Conservation (phyloP, 2,113 vertebrate genomes). For the Phodopus roborovskii region DNA sequence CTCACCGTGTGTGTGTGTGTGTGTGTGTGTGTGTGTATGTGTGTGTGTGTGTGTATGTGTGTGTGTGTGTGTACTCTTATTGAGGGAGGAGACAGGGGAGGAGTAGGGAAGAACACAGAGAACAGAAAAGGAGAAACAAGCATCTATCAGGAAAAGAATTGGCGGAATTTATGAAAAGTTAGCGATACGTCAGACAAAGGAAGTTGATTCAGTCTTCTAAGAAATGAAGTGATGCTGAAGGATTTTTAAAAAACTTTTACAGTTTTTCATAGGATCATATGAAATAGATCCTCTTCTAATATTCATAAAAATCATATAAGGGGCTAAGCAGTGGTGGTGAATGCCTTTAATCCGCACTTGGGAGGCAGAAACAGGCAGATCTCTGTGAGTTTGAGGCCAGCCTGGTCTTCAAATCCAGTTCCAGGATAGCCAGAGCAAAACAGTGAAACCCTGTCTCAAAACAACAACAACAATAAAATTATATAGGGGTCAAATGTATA, state of each 20-base stretch:
- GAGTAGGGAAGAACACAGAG: too few species aligned
- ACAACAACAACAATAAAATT: background rate
- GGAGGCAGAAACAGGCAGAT: background rate
- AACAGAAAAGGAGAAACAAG: too few species aligned
- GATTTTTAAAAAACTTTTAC: background rate
- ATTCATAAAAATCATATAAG: background rate
- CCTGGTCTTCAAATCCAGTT: background rate
- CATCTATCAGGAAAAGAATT: background rate
- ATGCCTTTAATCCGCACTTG: background rate
- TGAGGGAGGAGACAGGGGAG: background rate
- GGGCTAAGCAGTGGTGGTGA: background rate
- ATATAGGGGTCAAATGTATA: background rate
- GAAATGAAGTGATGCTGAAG: background rate
- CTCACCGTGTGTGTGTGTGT: background rate
- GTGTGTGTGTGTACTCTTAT: background rate
- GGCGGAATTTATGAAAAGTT: slow-evolving; percentile 1
- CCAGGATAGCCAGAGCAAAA: background rate
- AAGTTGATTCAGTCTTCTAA: slow-evolving; percentile 61
- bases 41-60: background rate
- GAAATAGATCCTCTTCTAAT: background rate
- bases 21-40: background rate
- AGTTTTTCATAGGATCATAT: background rate
- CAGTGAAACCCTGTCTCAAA: too few species aligned
- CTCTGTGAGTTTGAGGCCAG: too few species aligned
- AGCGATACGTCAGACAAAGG: slow-evolving; percentile 2